Evolutionary conservation across 2,888 invertebrate genomes (phyloP).

Genomic region (Lepidocyrtoides sp.): DNA sequence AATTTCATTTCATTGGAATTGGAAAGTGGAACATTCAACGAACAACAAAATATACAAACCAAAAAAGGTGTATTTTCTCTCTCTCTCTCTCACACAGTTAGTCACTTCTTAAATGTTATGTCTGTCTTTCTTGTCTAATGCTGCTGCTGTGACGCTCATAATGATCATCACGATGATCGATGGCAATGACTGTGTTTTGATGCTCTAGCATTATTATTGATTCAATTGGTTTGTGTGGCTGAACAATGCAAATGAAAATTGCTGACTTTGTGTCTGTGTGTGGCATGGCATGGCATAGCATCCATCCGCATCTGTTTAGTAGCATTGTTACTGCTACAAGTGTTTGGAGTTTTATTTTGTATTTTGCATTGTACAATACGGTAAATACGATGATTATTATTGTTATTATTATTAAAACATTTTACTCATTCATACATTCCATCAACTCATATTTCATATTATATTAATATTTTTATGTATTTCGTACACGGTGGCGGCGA

Average conservation of each 20-base stretch:
- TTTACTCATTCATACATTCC: constrained; percentile 31
- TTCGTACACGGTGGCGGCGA: not conserved
- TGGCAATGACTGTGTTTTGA: constrained; percentile 2
- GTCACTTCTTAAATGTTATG: no score
- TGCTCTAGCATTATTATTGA: constrained; percentile 13
- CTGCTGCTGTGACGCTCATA: not conserved
- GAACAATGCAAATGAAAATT: constrained; percentile 50
- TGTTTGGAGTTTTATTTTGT: not conserved
- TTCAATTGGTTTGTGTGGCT: constrained; percentile 28
- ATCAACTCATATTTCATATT: constrained; percentile 39
- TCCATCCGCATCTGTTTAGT: not conserved
- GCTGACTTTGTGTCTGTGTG: constrained; percentile 75
- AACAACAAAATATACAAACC: constrained; percentile 4
- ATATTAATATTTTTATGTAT: constrained; percentile 3
- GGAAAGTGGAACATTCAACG: constrained; percentile 57
- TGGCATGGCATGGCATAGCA: constrained; percentile 58
- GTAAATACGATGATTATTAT: no score
- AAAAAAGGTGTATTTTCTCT: constrained; percentile 45
- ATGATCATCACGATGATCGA: constrained; percentile 20
- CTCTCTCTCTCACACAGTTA: not conserved
- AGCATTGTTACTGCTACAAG: not conserved
- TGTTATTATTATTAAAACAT: constrained; percentile 35
- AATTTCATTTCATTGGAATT: constrained; percentile 60
- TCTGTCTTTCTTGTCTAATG: constrained; percentile 27
- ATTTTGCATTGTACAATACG: constrained; percentile 29